Percentiles rank a stretch among this genome's conserved stretches.
phyloP scores from a whole-genome alignment of 2,113 vertebrate species.

The Podarcis cretensis region DNA sequence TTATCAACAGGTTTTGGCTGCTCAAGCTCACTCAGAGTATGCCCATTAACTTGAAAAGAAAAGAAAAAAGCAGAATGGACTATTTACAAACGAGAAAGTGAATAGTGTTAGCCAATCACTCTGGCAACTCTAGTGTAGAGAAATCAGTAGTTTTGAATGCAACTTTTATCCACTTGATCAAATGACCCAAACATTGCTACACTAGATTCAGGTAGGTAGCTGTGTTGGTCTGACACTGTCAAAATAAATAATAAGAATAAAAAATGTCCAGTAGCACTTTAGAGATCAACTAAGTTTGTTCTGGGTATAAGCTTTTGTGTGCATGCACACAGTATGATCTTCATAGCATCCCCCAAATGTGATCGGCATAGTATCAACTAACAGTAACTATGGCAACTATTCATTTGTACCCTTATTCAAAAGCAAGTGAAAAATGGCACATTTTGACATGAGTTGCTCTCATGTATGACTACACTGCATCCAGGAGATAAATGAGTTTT shows the following conservation, averaged over 20 bases:
- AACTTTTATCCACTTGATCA: not conserved
- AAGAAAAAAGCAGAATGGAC: not conserved
- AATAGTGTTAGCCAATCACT: not conserved
- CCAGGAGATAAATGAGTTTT: not conserved
- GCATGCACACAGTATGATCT: slow-evolving; percentile 4
- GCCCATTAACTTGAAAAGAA: not conserved
- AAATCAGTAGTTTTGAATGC: slow-evolving; percentile 19
- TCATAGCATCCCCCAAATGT: slow-evolving; percentile 10
- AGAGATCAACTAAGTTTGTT: no score
- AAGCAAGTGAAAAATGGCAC: slow-evolving; percentile 7
- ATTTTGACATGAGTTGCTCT: slow-evolving; percentile 9
- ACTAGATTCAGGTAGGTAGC: not conserved
- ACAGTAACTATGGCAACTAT: slow-evolving; percentile 63
- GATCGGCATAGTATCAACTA: slow-evolving; percentile 41
- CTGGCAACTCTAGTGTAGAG: not conserved
- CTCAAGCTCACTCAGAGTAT: not conserved
- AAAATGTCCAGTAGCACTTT: no score
- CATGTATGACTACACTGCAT: not conserved
- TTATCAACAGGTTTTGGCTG: not conserved
- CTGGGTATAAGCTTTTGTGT: no score
- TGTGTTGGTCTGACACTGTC: no score
- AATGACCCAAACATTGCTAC: slow-evolving; percentile 3
- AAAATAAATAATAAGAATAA: no score
- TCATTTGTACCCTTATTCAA: not conserved
- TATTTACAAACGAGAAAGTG: not conserved